A percentile compares a stretch with the other conserved stretches of the same genome.
Evolutionary conservation across 2,113 vertebrate genomes (phyloP).

Genomic region (Cyphomyrus plagiostoma): DNA sequence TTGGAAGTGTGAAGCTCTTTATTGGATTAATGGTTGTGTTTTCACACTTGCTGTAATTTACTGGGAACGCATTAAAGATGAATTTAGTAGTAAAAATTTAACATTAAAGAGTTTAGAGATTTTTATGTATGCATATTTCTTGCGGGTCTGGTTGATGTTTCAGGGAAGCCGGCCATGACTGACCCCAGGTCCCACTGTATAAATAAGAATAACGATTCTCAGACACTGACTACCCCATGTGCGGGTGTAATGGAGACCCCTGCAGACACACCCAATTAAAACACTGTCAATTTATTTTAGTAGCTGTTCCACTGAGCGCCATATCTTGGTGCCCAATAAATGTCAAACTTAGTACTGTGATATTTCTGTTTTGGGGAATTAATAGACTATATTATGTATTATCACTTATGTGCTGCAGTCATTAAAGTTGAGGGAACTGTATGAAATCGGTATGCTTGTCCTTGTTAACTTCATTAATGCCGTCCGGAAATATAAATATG

Average conservation of each 20-base stretch:
- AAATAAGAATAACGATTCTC: neutral
- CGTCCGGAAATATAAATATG: neutral
- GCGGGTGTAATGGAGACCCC: neutral
- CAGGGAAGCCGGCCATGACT: neutral
- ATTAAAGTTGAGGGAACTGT: neutral
- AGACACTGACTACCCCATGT: neutral
- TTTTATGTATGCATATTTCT: neutral
- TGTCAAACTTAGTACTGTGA: neutral
- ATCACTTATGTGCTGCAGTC: neutral
- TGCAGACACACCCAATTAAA: neutral
- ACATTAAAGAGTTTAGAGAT: neutral
- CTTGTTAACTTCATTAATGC: constrained; percentile 1
- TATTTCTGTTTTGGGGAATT: neutral
- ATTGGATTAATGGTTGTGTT: neutral
- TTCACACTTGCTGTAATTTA: neutral
- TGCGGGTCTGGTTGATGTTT: neutral
- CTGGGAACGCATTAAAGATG: neutral
- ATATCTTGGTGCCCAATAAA: neutral
- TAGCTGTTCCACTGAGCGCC: neutral
- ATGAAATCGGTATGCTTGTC: neutral
- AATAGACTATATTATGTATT: neutral
- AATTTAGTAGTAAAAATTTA: neutral
- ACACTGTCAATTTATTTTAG: neutral
- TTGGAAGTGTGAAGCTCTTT: neutral
- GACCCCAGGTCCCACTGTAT: neutral